phyloP scores from a whole-genome alignment of 2,797 vertebrate genomes.

The Urophycis tenuis region DNA sequence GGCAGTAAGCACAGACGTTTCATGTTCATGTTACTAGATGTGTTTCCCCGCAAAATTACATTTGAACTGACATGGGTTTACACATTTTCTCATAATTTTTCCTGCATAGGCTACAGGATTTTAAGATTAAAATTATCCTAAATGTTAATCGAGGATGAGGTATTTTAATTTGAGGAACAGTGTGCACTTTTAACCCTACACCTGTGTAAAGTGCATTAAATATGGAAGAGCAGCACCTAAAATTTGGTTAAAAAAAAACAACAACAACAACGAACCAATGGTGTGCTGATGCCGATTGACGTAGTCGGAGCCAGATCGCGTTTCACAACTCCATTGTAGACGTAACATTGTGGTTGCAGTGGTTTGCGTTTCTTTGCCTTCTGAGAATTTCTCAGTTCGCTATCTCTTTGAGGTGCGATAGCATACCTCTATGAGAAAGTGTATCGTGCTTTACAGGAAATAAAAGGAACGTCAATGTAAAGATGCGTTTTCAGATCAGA shows the following conservation, averaged over 20 bases:
- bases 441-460: constrained; percentile 44
- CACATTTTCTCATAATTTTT: neutral
- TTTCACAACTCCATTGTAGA: constrained; percentile 79
- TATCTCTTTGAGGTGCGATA: constrained; percentile 32
- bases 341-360: constrained; percentile 77
- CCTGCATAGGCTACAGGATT: too few species aligned
- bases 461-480: constrained; percentile 37
- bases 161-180: neutral
- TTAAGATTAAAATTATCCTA: neutral
- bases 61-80: neutral
- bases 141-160: neutral
- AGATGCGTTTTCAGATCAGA: constrained; percentile 36
- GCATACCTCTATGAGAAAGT: constrained; percentile 40
- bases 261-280: constrained; percentile 51
- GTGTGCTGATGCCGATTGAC: constrained; percentile 73
- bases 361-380: constrained; percentile 67
- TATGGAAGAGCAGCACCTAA: constrained; percentile 49
- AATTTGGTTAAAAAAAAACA: constrained; percentile 49
- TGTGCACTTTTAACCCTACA: constrained; percentile 1
- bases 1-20: neutral
- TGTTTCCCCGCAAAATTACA: neutral
- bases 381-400: constrained; percentile 37
- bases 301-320: constrained; percentile 82
- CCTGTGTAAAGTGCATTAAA: constrained; percentile 14
- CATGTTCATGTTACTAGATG: neutral